Base-by-base conservation (phyloP, 1,140 invertebrate genomes). In the Nomia melanderi region DNA sequence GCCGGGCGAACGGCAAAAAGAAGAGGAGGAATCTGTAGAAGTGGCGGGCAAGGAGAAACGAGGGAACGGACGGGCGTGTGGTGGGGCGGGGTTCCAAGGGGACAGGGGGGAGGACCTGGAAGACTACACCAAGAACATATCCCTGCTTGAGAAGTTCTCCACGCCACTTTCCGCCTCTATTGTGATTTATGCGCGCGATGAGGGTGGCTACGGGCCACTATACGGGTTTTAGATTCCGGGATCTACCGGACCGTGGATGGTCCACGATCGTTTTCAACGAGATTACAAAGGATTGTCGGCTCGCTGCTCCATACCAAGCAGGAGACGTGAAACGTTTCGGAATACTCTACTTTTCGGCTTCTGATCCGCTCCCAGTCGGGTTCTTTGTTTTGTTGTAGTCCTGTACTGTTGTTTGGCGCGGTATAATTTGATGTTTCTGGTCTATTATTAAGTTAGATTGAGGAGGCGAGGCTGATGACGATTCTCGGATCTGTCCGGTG, bases 151-250 rank as follows among this genome's bases (percentile, higher is more conserved):
- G 88, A 91, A 92, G 77, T 91, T 91, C 90, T 88, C 85, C 87
- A 88, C 83, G 83, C 89, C 88, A 90, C 89, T 91, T 91, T 92
- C 89, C 89, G 84, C 88, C 87, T 91, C 89, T 91, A 92, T 92
- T 92, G 89, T 91, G 91, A 92, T 92, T 92, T 91, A 92, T 91
- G 89, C 87, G 85, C 84, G 85, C 87, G 87, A 89, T 92, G 90
- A 91, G 89, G 90, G 89, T 87, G 87, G 84, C 83, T 88, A 84
- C 84, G 85, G 73, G 78, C 65, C 74, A 76, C 66, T 77, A 82
- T 81, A 79, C 70, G 75, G 85, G 76, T 87, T 88, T 88, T 85
- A 86, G 84, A 86, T 84, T 82, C 78, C 74, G 50, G 78, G 81
- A 87, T 87, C 79, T 78, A 74, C 54, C 60, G 59, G 81, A 60